Base-by-base conservation (phyloP, 2,113 vertebrate species). In the Xiphophorus hellerii region DNA sequence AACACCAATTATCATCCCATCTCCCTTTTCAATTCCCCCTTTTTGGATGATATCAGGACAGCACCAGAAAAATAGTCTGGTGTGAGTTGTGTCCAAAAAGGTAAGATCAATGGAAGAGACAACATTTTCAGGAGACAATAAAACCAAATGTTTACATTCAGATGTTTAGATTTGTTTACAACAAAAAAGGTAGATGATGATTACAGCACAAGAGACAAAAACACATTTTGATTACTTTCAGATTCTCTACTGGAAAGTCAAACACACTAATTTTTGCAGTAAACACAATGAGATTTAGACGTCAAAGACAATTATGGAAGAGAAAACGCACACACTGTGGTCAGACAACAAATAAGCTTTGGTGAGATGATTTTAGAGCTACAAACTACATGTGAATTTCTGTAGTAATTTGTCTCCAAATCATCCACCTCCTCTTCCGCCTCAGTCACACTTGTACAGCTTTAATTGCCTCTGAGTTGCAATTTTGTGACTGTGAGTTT, bases 11-110 rank as follows among this genome's bases (percentile, higher is more conserved):
- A 89, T 92, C 93, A 95, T 95, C 94, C 94, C 93, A 90, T 96
- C 94, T 95, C 90, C 89, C 91, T 91, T 95, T 95, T 93, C 90
- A 92, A 90, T 91, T 95, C 95, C 95, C 94, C 94, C 95, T 83
- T 84, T 81, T 85, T 60, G 12, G n/a, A 20, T n/a, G 22, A 69
- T 69, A n/a, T 13, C 54, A 78, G 60, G 69, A 63, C 64, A 27
- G 25, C 30, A 39, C 76, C 14, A 58, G 31, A 31, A 33, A 5
- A 15, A 61, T 65, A 4, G 28, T 71, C 44, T 70, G 64, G 27
- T 20, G 0, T 25, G 69, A 65, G 63, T 5, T 73, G 37, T 62
- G 64, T 9, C 4, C 28, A 66, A 63, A 76, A 83, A 67, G 65
- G 63, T 33, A 4, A 25, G 28, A 27, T 48, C 58, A 67, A 44